Evolutionary conservation across 2,888 invertebrate species (phyloP).

Genomic region (Drosophila ezoana): DNA sequence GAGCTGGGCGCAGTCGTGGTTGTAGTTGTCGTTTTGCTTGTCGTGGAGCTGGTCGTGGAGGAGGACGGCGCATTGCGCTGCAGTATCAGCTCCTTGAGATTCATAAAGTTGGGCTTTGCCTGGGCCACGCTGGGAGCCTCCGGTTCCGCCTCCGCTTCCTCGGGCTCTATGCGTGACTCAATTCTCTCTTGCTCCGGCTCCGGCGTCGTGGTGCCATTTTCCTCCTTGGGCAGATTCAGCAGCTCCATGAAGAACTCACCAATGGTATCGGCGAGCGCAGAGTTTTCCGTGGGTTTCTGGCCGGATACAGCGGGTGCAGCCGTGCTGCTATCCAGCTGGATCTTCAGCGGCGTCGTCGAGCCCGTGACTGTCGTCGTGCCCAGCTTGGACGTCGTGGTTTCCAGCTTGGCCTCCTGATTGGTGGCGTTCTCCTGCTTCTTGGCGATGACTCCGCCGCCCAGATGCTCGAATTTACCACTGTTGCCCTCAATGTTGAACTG

Average conservation of each 20-base stretch:
- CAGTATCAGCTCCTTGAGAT: conserved; percentile 84
- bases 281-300: conserved; percentile 58
- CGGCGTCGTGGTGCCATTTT: conserved; percentile 33
- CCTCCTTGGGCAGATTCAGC: conserved; percentile 81
- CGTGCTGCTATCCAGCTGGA: conserved; percentile 28
- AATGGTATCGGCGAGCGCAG: conserved; percentile 81
- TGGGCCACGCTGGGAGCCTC: conserved; percentile 6
- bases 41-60: conserved; percentile 21
- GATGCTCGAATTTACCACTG: conserved; percentile 82
- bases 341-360: conserved; percentile 24
- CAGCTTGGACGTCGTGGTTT: conserved; percentile 43
- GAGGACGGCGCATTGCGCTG: conserved; percentile 66
- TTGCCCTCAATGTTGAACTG: conserved; percentile 75
- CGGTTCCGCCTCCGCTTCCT: conserved; percentile 65
- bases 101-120: conserved; percentile 82
- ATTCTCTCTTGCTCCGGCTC: conserved; percentile 46
- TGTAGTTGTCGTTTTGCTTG: conserved; percentile 34
- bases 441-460: conserved; percentile 85
- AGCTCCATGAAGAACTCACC: conserved; percentile 84
- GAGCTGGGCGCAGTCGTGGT: conserved; percentile 47
- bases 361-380: background rate
- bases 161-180: conserved; percentile 90
- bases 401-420: conserved; percentile 14
- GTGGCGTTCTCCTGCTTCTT: conserved; percentile 80
- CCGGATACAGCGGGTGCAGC: conserved; percentile 7